phyloP scores from a whole-genome alignment of 2,797 vertebrate genomes.

The Heterohyrax brucei region DNA sequence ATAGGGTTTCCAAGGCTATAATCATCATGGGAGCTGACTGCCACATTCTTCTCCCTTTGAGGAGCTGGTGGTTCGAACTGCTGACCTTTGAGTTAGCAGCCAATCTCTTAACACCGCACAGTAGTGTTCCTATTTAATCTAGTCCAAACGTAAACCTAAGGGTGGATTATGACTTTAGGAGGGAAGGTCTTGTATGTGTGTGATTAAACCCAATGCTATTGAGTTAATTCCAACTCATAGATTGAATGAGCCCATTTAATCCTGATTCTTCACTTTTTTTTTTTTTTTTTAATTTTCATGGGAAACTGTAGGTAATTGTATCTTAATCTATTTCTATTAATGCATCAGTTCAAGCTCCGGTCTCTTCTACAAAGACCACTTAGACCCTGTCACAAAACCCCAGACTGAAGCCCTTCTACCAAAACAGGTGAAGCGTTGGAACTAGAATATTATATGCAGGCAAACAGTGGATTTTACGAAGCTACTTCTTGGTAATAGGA shows the following conservation, averaged over 20 bases:
- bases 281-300: not conserved
- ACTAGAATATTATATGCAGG: not conserved
- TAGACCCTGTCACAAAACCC: not conserved
- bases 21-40: not conserved
- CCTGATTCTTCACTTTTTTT: not conserved
- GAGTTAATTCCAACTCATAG: no score
- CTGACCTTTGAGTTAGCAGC: no score
- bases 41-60: not conserved
- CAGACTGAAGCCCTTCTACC: not conserved
- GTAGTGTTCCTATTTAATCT: not conserved
- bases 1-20: not conserved
- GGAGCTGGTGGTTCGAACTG: not conserved
- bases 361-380: not conserved
- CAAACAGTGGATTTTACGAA: not conserved
- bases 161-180: not conserved
- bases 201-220: no score
- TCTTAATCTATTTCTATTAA: not conserved
- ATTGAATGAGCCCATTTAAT: not conserved
- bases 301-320: not conserved
- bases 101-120: no score
- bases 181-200: not conserved
- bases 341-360: not conserved
- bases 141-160: not conserved
- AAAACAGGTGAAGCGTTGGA: not conserved
- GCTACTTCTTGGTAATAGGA: not conserved